Conservation (phyloP, 2,113 vertebrate species). For the Chionis minor region DNA sequence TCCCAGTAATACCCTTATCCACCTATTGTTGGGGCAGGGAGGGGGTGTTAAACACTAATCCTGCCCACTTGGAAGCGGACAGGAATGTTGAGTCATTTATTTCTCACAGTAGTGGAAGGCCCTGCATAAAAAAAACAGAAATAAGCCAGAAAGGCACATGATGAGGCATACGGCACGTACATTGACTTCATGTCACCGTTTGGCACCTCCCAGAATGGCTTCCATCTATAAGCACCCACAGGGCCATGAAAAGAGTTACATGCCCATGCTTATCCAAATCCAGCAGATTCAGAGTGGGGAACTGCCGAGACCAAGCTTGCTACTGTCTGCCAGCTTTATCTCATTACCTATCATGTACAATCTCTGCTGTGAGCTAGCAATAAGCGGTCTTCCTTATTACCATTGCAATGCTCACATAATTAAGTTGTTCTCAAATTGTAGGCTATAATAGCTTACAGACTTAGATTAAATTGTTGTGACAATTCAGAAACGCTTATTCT, state of each 20-base stretch:
- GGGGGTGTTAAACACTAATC: not conserved
- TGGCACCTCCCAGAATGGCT: not conserved
- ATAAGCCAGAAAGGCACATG: not conserved
- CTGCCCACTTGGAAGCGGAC: not conserved
- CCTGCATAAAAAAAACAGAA: not conserved
- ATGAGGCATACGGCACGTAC: not conserved
- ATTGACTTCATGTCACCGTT: not conserved
- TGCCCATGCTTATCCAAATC: not conserved
- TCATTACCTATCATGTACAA: slow-evolving; percentile 19
- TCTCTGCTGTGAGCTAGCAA: slow-evolving; percentile 30
- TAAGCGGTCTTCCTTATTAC: not conserved
- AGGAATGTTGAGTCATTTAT: not conserved
- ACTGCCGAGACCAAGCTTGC: not conserved
- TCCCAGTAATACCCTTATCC: not conserved
- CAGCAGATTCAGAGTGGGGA: not conserved
- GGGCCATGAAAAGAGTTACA: not conserved
- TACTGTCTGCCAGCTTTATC: not conserved
- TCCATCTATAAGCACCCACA: not conserved
- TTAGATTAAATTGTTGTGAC: slow-evolving; percentile 30
- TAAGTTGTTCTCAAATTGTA: slow-evolving; percentile 47
- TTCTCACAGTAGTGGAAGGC: not conserved
- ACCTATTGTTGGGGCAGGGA: not conserved
- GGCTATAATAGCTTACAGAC: slow-evolving; percentile 21
- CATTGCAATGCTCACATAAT: slow-evolving; percentile 43
- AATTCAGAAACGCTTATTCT: slow-evolving; percentile 46